These are phyloP conservation scores for Enoplosus armatus DNA, from an alignment of 2,797 vertebrate species.

Conservation along the genomic window DNA sequence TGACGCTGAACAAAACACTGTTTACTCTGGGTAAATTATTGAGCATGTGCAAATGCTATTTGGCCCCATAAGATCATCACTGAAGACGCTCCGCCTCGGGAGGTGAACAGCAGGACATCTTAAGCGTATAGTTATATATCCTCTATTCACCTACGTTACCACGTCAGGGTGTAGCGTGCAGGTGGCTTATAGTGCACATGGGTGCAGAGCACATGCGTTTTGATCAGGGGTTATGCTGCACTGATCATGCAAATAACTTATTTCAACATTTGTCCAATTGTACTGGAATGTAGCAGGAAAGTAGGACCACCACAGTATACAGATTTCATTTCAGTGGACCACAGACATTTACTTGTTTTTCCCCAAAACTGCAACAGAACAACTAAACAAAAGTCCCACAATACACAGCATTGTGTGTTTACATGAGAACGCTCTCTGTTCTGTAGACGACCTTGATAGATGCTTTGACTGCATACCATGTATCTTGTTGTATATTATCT, in stretches of 20 bases:
- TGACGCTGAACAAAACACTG: conserved; percentile 54
- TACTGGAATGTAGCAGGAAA: background rate
- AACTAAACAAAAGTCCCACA: background rate
- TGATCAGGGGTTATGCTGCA: background rate
- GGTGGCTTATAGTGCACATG: background rate
- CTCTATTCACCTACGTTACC: background rate
- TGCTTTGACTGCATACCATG: no score
- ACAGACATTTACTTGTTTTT: background rate
- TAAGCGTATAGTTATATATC: conserved; percentile 10
- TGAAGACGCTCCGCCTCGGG: conserved; percentile 29
- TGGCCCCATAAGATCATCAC: conserved; percentile 42
- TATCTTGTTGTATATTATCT: no score
- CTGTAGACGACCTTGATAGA: conserved; percentile 61
- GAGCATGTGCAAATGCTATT: conserved; percentile 62
- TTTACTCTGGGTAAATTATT: conserved; percentile 72
- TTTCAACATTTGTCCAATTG: background rate
- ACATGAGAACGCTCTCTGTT: conserved; percentile 42
- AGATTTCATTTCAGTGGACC: background rate
- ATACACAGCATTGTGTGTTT: conserved; percentile 37
- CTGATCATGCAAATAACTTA: background rate
- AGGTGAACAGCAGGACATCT: conserved; percentile 33
- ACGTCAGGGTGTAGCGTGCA: background rate
- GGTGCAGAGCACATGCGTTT: background rate
- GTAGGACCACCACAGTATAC: background rate
- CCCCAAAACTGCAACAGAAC: background rate